phyloP scores from a whole-genome alignment of 1,140 invertebrate species.

The Neodiprion lecontei region DNA sequence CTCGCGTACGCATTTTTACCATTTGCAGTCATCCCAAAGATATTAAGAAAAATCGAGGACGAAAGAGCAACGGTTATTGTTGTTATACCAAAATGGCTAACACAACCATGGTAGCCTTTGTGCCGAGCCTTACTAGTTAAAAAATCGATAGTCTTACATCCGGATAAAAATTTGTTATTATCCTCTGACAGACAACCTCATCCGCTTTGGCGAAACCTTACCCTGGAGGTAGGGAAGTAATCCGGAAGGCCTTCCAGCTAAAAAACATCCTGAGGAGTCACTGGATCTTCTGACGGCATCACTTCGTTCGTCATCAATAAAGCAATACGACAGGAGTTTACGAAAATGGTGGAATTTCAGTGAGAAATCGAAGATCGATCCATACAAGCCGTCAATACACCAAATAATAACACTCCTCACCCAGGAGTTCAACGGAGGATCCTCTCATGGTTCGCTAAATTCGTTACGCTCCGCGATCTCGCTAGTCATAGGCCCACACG shows the following conservation, averaged over 20 bases:
- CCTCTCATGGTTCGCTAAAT: constrained; percentile 12
- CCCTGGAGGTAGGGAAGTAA: background rate
- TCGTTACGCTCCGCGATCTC: constrained; percentile 13
- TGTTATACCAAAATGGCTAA: constrained; percentile 26
- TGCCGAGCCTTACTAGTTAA: constrained; percentile 1
- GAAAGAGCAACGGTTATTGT: constrained; percentile 24
- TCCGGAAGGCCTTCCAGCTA: constrained; percentile 18
- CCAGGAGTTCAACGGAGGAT: constrained; percentile 5
- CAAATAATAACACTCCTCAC: constrained; percentile 7
- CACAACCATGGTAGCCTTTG: constrained; percentile 17
- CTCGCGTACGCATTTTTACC: constrained; percentile 6
- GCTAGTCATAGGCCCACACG: background rate
- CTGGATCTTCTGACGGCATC: constrained; percentile 12
- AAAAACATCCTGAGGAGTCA: constrained; percentile 12
- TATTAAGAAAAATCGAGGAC: constrained; percentile 20
- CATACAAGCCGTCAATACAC: background rate
- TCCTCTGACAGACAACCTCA: constrained; percentile 18
- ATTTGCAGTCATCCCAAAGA: constrained; percentile 25
- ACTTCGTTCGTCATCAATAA: constrained; percentile 10
- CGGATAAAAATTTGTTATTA: constrained; percentile 20
- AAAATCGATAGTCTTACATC: constrained; percentile 11
- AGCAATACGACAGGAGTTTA: constrained; percentile 11
- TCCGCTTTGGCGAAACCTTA: constrained; percentile 16
- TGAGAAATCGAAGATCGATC: background rate
- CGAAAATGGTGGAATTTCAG: constrained; percentile 29